Percentiles rank a stretch among this genome's conserved stretches.
Evolutionary conservation across 2,113 vertebrate genomes (phyloP).

Genomic region (Neogobius melanostomus): DNA sequence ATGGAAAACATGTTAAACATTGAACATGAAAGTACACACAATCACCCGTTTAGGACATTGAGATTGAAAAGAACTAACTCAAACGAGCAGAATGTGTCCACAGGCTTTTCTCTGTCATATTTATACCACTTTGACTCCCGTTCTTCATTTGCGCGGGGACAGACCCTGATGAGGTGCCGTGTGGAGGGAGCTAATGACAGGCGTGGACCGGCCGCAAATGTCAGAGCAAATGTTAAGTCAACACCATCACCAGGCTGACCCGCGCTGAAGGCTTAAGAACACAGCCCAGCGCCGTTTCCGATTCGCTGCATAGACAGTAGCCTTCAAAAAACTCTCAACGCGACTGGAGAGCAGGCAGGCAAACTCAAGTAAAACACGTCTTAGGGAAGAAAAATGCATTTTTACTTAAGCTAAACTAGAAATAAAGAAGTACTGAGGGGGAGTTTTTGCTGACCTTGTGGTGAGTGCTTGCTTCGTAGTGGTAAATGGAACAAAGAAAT

Average conservation of each 20-base stretch:
- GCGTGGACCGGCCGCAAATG: constrained; percentile 66
- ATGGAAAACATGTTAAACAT: too few species aligned
- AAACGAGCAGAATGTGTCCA: constrained; percentile 25
- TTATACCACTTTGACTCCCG: not conserved
- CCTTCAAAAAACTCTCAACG: constrained; percentile 19
- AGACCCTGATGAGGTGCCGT: constrained; percentile 66
- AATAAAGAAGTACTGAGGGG: not conserved
- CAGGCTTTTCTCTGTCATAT: constrained; percentile 1
- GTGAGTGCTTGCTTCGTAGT: not conserved
- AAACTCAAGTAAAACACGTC: constrained; percentile 1
- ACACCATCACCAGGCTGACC: constrained; percentile 67
- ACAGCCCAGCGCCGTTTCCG: constrained; percentile 55
- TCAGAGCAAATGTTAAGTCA: constrained; percentile 78
- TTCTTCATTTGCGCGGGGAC: constrained; percentile 13
- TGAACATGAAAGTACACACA: too few species aligned
- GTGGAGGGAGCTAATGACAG: constrained; percentile 71
- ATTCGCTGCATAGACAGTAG: constrained; percentile 26
- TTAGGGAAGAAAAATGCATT: not conserved
- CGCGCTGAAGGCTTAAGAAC: constrained; percentile 69
- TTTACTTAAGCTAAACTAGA: not conserved
- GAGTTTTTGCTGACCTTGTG: not conserved
- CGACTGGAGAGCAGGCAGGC: not conserved
- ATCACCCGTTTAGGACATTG: too few species aligned
- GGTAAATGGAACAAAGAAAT: not conserved
- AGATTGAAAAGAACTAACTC: too few species aligned